phyloP scores from a whole-genome alignment of 2,888 invertebrate species.

The Nephrotoma flavescens region DNA sequence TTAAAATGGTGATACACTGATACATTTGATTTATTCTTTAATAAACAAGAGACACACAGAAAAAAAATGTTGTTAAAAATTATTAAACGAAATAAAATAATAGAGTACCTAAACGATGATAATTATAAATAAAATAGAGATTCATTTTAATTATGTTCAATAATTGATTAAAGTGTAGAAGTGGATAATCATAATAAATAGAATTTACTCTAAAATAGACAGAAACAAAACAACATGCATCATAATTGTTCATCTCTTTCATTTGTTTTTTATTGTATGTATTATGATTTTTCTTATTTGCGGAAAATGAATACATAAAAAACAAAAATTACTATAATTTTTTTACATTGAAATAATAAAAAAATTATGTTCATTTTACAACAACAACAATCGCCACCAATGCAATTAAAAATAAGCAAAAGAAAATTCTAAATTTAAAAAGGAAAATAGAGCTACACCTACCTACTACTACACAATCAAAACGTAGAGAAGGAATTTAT shows the following conservation, averaged over 20 bases:
- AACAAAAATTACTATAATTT: neutral
- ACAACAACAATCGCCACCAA: neutral
- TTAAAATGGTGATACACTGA: neutral
- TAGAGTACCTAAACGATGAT: neutral
- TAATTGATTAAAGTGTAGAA: neutral
- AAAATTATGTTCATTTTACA: neutral
- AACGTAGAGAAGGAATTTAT: neutral
- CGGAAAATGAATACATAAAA: neutral
- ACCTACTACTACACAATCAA: neutral
- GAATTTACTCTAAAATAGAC: neutral
- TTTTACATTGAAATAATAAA: neutral
- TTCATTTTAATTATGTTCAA: neutral
- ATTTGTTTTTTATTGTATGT: neutral
- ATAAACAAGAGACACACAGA: neutral
- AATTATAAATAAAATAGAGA: neutral
- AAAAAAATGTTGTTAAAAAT: neutral
- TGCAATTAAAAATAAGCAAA: neutral
- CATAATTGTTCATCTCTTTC: constrained; percentile 3
- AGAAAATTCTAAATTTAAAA: neutral
- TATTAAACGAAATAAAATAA: neutral
- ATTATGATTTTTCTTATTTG: neutral
- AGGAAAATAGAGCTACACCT: neutral
- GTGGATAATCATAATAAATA: neutral
- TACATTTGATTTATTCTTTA: neutral
- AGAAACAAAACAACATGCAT: constrained; percentile 3